Evolutionary conservation across 35 echinoderm and acorn worm species (phyloP).

Genomic region (Lytechinus pictus): DNA sequence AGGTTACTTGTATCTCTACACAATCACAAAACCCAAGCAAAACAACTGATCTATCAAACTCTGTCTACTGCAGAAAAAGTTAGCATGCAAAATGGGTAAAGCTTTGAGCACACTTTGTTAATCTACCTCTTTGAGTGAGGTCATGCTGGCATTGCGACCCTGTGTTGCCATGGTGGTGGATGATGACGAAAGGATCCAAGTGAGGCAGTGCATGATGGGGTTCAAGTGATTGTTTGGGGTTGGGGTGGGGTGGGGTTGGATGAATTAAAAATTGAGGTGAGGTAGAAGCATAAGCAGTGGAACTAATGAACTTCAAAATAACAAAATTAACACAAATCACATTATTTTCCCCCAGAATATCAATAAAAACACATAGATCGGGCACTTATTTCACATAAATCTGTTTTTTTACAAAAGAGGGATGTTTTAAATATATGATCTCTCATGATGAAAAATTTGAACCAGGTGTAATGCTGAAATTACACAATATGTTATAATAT

Average conservation of each 20-base stretch:
- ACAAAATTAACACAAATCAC: not conserved
- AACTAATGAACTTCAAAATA: not conserved
- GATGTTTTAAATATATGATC: not conserved
- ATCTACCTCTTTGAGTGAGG: slow-evolving; percentile 37
- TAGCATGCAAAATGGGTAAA: not conserved
- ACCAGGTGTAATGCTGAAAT: too few relatives aligned
- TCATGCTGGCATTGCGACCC: slow-evolving; percentile 39
- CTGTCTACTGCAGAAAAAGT: not conserved
- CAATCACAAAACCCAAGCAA: not conserved
- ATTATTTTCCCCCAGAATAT: not conserved
- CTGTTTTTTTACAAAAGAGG: not conserved
- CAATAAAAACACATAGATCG: not conserved
- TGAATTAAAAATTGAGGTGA: too few relatives aligned
- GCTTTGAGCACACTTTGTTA: not conserved
- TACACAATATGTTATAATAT: too few relatives aligned
- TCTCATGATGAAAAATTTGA: not conserved
- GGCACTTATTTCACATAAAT: not conserved
- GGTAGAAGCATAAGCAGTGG: not conserved
- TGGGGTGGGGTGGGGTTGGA: not conserved
- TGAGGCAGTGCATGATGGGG: not conserved
- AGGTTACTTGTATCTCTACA: too few relatives aligned
- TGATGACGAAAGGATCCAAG: not conserved
- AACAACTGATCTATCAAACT: not conserved
- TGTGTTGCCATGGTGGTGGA: slow-evolving; percentile 11
- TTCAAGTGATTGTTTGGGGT: slow-evolving; percentile 4